Evolutionary conservation across 2,888 invertebrate species (phyloP), one percentile per base, ranked within the genome.

Genomic region (Diarsia dahlii): DNA sequence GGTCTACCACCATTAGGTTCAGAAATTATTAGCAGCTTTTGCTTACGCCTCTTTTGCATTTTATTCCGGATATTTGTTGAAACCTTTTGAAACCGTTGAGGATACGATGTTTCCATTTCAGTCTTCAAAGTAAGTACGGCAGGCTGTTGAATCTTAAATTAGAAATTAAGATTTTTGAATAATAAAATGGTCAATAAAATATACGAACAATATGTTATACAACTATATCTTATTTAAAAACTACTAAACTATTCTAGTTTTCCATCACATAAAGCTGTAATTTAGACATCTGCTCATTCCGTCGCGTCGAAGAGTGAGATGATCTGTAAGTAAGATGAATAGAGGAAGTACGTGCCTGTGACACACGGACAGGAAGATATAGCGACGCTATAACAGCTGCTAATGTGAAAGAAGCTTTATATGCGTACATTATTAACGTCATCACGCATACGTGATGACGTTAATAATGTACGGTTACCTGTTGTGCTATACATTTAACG

Each of bases 1-100:
- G 52, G 52, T 75, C 68, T 75, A 50, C 84, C 76, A 84, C 81
- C 81, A 78, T 87, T 67, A 68, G 68, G 74, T 64, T 71, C 65
- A 50, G 65, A 85, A 84, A 85, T 82, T 76, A 80, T 84, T 85
- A 80, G 80, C 80, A 77, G 45, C 79, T 68, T 77, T 75, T 76
- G 76, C 74, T 76, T 76, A 85, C 69, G 72, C 76, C 72, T 54
- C 52, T 72, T 82, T 85, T 74, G 71, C 58, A 75, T 81, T 78
- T 73, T 73, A 71, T 73, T 81, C 23, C 52, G 15, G 28, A 60
- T 39, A 8, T 64, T 76, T 63, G 65, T 74, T 67, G 28, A 56
- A 58, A 63, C 65, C 28, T 46, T 45, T 63, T 34, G 6, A 39
- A 56, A n/a, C n/a, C n/a, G n/a, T n/a, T n/a, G n/a, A n/a, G n/a